Percentiles rank a stretch among this genome's conserved stretches.
Conservation (phyloP, 2,113 vertebrate species). For the Dicerorhinus sumatrensis region DNA sequence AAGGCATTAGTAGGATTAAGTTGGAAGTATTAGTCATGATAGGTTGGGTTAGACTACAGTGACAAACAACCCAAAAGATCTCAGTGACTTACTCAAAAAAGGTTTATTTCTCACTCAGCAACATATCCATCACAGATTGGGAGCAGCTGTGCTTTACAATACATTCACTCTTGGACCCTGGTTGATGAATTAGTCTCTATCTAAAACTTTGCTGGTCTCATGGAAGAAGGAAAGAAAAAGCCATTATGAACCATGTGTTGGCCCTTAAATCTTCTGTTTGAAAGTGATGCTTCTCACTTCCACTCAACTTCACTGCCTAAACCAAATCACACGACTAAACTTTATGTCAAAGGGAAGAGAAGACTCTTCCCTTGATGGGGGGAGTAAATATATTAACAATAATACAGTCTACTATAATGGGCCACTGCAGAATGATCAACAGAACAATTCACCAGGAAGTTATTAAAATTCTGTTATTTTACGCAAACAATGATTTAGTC, state of each 20-base stretch:
- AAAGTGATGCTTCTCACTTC: neutral
- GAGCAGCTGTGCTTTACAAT: neutral
- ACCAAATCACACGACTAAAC: slow-evolving; percentile 5
- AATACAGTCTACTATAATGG: neutral
- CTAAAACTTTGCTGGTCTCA: neutral
- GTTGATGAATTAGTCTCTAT: neutral
- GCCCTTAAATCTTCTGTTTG: neutral
- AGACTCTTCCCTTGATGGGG: neutral
- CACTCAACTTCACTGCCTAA: neutral
- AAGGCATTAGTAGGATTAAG: neutral
- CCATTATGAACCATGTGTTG: neutral
- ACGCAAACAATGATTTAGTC: neutral
- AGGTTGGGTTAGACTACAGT: neutral
- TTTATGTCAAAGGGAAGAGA: neutral
- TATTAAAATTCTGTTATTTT: neutral
- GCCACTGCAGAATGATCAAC: neutral
- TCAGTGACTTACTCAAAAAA: neutral
- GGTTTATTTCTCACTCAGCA: neutral
- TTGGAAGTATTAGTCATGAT: neutral
- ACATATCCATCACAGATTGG: too few species aligned
- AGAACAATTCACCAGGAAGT: neutral
- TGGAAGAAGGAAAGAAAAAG: neutral
- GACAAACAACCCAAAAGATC: neutral
- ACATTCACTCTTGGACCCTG: neutral
- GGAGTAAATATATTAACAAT: neutral